Evolutionary conservation across 2,113 vertebrate genomes (phyloP), one percentile per base, ranked within the genome.

Genomic region (Eulemur rufifrons): DNA sequence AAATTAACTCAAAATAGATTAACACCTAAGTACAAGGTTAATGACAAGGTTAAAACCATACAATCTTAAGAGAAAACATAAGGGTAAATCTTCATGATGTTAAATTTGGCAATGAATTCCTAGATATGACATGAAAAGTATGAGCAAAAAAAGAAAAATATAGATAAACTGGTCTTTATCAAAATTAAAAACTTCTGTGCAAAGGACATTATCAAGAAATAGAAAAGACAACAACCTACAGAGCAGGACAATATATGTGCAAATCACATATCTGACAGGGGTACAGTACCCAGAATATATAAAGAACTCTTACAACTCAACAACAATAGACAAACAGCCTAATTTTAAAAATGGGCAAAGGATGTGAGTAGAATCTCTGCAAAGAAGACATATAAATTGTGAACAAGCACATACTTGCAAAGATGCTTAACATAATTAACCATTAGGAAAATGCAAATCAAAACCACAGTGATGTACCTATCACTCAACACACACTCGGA

Each of bases 401-500:
- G 54, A 86, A n/a, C 9, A 91, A 81, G 32, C 37, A 64, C 17
- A 69, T 78, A 45, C 10, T n/a, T 50, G 42, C 86, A 76, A 87
- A 82, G 8, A 81, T 81, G 39, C 29, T 73, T n/a, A 91, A 56
- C 45, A 74, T 45, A 23, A 64, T 71, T 81, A 82, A 54, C 81
- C 29, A 45, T 37, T 73, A 82, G 54, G 32, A 5, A 69, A 69
- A 69, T 69, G 8, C 2, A 69, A 69, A 69, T 37, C n/a, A 74
- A 73, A 86, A 86, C 47, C 52, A 91, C 25, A 91, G 25, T 52
- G 27, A 95, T 45, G 20, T 69, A 95, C 34, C 73, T 69, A 95
- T 27, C 73, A 80, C 21, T 64, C n/a, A 9, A 47, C 23, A 92
- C 6, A 18, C 37, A 74, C 12, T 66, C 47, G 25, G 11, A 74